These are phyloP conservation scores for Embidobia sp. DNA, from an alignment of 2,888 invertebrate genomes.

Conservation along the genomic window DNA sequence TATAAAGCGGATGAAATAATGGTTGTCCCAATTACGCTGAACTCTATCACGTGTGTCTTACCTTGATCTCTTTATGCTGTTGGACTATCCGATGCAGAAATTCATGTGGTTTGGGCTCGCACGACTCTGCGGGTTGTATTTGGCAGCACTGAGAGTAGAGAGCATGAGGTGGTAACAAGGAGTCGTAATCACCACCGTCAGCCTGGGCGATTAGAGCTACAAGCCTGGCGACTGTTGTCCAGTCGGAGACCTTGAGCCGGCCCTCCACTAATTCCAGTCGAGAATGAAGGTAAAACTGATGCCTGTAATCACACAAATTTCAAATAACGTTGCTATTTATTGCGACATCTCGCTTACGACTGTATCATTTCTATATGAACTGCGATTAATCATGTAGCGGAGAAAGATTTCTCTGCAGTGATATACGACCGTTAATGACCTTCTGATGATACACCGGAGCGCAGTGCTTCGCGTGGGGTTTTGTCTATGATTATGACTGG, in stretches of 20 bases:
- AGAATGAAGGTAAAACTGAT: slow-evolving; percentile 93
- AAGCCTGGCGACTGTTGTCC: slow-evolving; percentile 87
- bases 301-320: slow-evolving; percentile 81
- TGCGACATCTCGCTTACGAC: slow-evolving; percentile 11
- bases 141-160: slow-evolving; percentile 86
- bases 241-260: slow-evolving; percentile 87
- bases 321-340: slow-evolving; percentile 35
- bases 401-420: slow-evolving; percentile 23
- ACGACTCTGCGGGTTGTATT: slow-evolving; percentile 83
- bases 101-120: slow-evolving; percentile 85
- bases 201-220: slow-evolving; percentile 89
- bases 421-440: slow-evolving; percentile 46
- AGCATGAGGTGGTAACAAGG: slow-evolving; percentile 84
- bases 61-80: slow-evolving; percentile 85
- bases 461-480: background rate
- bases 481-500: slow-evolving; percentile 17
- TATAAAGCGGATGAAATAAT: too few species aligned
- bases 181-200: slow-evolving; percentile 88
- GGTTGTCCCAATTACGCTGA: slow-evolving; percentile 16
- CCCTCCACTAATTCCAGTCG: slow-evolving; percentile 89
- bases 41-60: slow-evolving; percentile 41
- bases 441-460: slow-evolving; percentile 39
- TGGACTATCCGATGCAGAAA: slow-evolving; percentile 85
- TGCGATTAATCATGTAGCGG: slow-evolving; percentile 26
- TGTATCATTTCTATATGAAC: slow-evolving; percentile 10